phyloP scores from a whole-genome alignment of 2,888 invertebrate species.

The Strigamia maritima region DNA sequence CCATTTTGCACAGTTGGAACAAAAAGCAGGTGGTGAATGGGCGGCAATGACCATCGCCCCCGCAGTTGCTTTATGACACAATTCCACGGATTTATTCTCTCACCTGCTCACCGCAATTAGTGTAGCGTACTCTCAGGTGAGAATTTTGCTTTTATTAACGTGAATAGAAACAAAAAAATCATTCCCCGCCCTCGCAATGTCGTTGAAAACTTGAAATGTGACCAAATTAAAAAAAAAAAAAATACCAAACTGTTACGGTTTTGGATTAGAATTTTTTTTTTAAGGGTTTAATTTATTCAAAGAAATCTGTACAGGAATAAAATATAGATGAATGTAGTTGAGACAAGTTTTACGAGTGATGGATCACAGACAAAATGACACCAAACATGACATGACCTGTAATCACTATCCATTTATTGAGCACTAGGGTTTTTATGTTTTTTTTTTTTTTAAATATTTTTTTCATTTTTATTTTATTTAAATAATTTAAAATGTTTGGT shows the following conservation, averaged over 20 bases:
- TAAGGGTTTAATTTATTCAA: slow-evolving; percentile 30
- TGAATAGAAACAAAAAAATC: not conserved
- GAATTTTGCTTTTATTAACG: not conserved
- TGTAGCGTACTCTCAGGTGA: not conserved
- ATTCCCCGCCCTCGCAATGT: not conserved
- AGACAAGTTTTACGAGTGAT: slow-evolving; percentile 30
- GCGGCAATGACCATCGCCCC: slow-evolving; percentile 30
- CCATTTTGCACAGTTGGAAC: slow-evolving; percentile 17
- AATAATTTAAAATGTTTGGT: not conserved
- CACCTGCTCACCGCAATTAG: slow-evolving; percentile 33
- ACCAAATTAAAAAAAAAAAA: no score
- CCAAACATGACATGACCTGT: slow-evolving; percentile 28
- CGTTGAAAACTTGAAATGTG: not conserved
- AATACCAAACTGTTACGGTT: no score
- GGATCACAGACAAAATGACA: slow-evolving; percentile 34
- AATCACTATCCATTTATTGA: slow-evolving; percentile 34
- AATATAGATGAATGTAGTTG: slow-evolving; percentile 28
- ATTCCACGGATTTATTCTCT: slow-evolving; percentile 29
- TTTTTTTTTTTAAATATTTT: not conserved
- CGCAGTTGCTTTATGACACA: slow-evolving; percentile 29
- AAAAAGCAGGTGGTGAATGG: slow-evolving; percentile 21
- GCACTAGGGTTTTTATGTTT: slow-evolving; percentile 16
- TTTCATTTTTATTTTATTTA: not conserved
- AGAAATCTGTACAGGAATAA: slow-evolving; percentile 31
- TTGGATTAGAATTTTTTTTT: not conserved